phyloP scores from a whole-genome alignment of 2,888 invertebrate genomes.

The Marronus borbonicus region DNA sequence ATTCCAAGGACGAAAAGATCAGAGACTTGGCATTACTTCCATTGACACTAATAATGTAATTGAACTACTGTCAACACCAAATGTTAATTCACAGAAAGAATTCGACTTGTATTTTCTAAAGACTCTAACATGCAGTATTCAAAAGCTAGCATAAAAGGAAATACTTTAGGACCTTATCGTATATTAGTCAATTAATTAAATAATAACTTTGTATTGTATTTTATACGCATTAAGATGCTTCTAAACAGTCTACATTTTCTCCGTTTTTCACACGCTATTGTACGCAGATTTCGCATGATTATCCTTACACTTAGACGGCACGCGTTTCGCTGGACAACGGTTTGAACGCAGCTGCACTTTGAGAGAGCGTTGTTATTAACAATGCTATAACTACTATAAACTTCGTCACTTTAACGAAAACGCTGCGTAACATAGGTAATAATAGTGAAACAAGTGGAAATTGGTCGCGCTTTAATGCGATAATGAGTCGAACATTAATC shows the following conservation, averaged over 20 bases:
- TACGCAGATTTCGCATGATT: background rate
- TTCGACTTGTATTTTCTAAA: no score
- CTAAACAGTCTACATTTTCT: background rate
- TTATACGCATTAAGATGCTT: no score
- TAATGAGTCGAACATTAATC: conserved; percentile 68
- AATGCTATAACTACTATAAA: background rate
- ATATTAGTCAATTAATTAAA: no score
- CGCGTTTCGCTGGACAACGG: background rate
- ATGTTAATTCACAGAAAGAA: no score
- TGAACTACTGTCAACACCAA: no score
- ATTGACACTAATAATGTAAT: no score
- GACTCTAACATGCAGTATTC: no score
- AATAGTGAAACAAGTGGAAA: conserved; percentile 18
- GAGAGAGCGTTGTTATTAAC: background rate
- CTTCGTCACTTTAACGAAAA: background rate
- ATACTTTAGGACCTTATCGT: no score
- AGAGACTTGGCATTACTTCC: no score
- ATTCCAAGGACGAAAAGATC: no score
- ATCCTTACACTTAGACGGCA: background rate
- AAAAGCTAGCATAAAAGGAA: no score
- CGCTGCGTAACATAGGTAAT: background rate
- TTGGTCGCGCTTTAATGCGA: conserved; percentile 67
- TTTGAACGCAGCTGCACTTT: conserved; percentile 3
- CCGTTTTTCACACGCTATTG: background rate
- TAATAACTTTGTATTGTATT: no score